A percentile compares a stretch with the other conserved stretches of the same genome.
phyloP scores from a whole-genome alignment of 2,113 vertebrate species.

The Ctenodactylus gundi region DNA sequence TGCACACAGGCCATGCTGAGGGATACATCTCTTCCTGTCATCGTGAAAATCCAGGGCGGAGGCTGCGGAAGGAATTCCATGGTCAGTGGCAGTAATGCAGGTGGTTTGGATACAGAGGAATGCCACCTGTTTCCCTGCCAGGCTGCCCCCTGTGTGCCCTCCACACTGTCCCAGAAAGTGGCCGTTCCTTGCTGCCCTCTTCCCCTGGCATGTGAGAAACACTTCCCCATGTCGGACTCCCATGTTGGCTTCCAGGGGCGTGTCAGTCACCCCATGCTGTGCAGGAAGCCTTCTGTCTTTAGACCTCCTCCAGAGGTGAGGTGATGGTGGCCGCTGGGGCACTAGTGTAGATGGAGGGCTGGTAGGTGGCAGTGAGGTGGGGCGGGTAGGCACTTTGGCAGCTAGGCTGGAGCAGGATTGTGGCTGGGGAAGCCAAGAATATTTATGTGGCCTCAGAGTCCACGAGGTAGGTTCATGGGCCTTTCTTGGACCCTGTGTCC shows the following conservation, averaged over 20 bases:
- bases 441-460: no score
- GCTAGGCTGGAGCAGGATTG: background rate
- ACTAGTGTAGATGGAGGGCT: background rate
- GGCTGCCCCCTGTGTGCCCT: background rate
- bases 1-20: fast-evolving
- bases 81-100: background rate
- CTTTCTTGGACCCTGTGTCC: background rate
- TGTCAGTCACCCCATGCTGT: background rate
- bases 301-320: background rate
- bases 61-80: background rate
- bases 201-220: background rate
- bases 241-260: background rate
- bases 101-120: background rate
- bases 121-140: fast-evolving
- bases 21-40: background rate
- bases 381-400: background rate
- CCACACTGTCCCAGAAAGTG: background rate
- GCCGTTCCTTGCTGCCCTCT: background rate
- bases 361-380: background rate
- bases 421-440: background rate
- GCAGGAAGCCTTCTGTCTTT: background rate
- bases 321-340: background rate
- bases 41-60: background rate
- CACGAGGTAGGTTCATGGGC: background rate
- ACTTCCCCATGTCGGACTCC: background rate